Evolutionary conservation across 1,140 invertebrate species (phyloP).

Genomic region (Ganaspis sp.): DNA sequence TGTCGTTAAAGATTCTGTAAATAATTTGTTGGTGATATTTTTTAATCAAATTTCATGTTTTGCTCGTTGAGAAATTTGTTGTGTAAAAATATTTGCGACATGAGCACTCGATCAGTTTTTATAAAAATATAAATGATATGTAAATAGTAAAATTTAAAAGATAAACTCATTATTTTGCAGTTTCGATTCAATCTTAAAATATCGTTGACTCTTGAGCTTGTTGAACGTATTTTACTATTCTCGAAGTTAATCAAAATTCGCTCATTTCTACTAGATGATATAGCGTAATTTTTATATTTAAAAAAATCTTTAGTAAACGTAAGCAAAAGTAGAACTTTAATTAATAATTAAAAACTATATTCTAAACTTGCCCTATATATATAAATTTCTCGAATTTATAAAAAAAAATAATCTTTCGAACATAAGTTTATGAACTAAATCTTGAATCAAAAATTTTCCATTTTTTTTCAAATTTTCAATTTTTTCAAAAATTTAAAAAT

Average conservation of each 20-base stretch:
- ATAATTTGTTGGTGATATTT: neutral
- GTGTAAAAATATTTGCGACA: neutral
- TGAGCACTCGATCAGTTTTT: too few species aligned
- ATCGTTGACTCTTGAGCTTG: neutral
- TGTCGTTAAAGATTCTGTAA: neutral
- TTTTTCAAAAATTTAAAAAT: too few species aligned
- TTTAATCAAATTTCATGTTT: neutral
- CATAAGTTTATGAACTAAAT: neutral
- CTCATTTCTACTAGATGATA: neutral
- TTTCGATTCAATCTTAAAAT: neutral
- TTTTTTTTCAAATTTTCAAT: too few species aligned
- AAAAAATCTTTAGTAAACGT: neutral
- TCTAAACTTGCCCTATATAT: neutral
- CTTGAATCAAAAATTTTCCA: too few species aligned
- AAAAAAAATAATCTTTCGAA: neutral
- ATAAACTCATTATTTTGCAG: neutral
- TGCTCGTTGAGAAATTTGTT: neutral
- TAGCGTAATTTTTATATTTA: conserved; percentile 1
- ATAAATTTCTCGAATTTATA: neutral
- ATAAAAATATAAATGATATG: neutral
- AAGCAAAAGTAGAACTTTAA: too few species aligned
- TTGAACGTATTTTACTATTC: neutral
- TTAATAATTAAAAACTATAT: neutral
- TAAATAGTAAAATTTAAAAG: neutral
- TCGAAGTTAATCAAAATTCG: conserved; percentile 10